These are phyloP conservation scores for Maniola jurtina DNA, from an alignment of 1,140 invertebrate species.

Conservation along the genomic window DNA sequence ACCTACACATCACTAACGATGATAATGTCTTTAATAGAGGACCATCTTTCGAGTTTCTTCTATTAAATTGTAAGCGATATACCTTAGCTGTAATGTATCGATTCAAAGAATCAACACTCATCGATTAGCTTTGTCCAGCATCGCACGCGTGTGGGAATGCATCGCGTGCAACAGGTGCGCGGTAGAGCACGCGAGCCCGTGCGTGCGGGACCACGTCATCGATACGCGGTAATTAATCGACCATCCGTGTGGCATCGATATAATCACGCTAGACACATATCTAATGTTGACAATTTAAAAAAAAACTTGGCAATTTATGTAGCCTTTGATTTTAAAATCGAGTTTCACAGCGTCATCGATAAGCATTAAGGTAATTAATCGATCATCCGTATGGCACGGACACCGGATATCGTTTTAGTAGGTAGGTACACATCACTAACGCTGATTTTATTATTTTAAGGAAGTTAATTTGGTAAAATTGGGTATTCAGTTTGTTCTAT, in stretches of 20 bases:
- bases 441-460: too few relatives aligned
- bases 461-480: too few relatives aligned
- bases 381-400: too few relatives aligned
- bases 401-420: too few relatives aligned
- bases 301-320: too few relatives aligned
- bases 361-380: too few relatives aligned
- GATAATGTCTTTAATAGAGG: too few relatives aligned
- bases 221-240: conserved; percentile 9
- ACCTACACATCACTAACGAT: too few relatives aligned
- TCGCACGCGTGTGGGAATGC: conserved; percentile 22
- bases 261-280: neutral
- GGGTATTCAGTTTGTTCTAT: too few relatives aligned
- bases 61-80: neutral
- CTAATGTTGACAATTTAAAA: neutral
- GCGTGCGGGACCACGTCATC: conserved; percentile 8
- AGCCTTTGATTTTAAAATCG: neutral
- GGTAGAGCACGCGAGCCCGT: conserved; percentile 22
- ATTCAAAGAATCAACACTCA: neutral
- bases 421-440: too few relatives aligned
- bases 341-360: too few relatives aligned
- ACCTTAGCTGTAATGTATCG: neutral
- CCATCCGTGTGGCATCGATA: conserved; percentile 5
- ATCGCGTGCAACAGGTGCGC: conserved; percentile 27
- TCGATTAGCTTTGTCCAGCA: neutral
- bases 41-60: too few relatives aligned